Percentiles rank a stretch among this genome's conserved stretches.
Evolutionary conservation across 2,888 invertebrate species (phyloP).

Genomic region (Ectemnius cavifrons): DNA sequence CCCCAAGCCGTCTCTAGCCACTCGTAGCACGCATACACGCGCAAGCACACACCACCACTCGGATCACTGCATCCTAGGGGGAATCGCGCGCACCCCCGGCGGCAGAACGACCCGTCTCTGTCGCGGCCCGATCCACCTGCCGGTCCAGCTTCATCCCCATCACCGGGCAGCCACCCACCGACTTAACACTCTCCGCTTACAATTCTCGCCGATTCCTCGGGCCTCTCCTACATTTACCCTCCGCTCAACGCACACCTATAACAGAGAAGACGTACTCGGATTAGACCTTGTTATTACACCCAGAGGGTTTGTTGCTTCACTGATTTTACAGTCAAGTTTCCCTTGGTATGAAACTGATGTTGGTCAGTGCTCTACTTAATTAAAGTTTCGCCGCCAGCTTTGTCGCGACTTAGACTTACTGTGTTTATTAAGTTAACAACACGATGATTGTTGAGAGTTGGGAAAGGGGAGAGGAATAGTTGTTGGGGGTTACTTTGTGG

Average conservation of each 20-base stretch:
- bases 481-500: no score
- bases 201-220: not conserved
- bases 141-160: constrained; percentile 40
- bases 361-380: no score
- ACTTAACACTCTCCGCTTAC: constrained; percentile 18
- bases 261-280: no score
- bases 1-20: constrained; percentile 23
- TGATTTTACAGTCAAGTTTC: no score
- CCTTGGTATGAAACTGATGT: no score
- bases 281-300: no score
- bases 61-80: constrained; percentile 60
- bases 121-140: constrained; percentile 35
- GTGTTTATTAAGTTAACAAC: no score
- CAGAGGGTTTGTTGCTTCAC: no score
- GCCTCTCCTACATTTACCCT: not conserved
- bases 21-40: constrained; percentile 20
- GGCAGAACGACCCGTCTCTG: constrained; percentile 47
- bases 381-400: no score
- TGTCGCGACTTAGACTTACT: no score
- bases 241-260: not conserved
- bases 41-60: constrained; percentile 14
- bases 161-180: constrained; percentile 12
- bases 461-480: no score
- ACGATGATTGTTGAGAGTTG: no score
- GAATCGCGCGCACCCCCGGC: constrained; percentile 36